phyloP scores from a whole-genome alignment of 2,888 invertebrate species.

The Oscheius sp. region DNA sequence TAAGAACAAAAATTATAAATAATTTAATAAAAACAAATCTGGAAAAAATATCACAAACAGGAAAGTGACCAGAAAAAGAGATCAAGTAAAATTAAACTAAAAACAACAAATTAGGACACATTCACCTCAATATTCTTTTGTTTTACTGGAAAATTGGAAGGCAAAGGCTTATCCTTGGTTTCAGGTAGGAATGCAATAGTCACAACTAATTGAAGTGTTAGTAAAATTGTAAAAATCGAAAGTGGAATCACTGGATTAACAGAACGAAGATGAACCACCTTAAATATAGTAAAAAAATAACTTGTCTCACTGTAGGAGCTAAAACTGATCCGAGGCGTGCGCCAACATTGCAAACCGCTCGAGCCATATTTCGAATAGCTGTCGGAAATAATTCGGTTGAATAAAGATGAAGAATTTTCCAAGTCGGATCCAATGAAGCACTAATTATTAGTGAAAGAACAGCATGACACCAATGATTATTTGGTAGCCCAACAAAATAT shows the following conservation, averaged over 20 bases:
- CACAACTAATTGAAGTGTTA: constrained; percentile 55
- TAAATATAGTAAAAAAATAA: constrained; percentile 22
- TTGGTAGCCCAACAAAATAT: neutral
- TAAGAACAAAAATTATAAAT: neutral
- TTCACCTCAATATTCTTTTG: neutral
- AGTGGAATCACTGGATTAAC: constrained; percentile 44
- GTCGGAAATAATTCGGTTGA: constrained; percentile 49
- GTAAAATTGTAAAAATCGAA: constrained; percentile 53
- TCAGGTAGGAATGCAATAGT: constrained; percentile 48
- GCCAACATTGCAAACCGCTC: constrained; percentile 63
- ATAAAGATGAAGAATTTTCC: constrained; percentile 68
- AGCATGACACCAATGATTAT: constrained; percentile 29
- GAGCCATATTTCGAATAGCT: constrained; percentile 56
- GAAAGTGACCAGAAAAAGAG: neutral
- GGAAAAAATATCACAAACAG: constrained; percentile 1
- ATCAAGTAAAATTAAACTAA: neutral
- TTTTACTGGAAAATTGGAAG: constrained; percentile 32
- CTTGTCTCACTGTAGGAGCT: constrained; percentile 54
- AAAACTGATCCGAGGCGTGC: constrained; percentile 59
- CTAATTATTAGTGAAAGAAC: constrained; percentile 52
- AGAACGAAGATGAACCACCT: constrained; percentile 54
- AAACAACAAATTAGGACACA: neutral
- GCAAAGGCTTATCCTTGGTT: constrained; percentile 40
- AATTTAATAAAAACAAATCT: neutral
- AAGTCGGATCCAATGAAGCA: constrained; percentile 62